phyloP scores from a whole-genome alignment of 2,888 invertebrate species.

The Emmelina monodactyla region DNA sequence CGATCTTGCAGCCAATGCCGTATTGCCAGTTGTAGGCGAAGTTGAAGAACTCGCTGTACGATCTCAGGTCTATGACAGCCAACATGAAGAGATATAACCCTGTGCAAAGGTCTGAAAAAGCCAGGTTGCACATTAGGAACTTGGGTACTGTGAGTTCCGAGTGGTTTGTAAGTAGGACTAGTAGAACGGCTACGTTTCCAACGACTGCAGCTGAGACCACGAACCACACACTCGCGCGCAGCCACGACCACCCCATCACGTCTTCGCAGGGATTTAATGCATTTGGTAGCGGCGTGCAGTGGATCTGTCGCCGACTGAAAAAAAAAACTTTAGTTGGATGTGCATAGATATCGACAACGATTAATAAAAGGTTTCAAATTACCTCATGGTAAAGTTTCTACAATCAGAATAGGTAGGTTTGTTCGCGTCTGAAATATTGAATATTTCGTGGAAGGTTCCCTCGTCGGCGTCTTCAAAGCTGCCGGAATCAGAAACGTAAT shows the following conservation, averaged over 20 bases:
- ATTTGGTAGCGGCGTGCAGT: constrained; percentile 78
- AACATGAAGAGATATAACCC: constrained; percentile 84
- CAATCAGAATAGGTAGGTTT: constrained; percentile 41
- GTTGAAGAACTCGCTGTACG: constrained; percentile 88
- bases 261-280: constrained; percentile 90
- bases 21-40: constrained; percentile 90
- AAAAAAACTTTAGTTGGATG: constrained; percentile 4
- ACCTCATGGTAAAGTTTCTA: constrained; percentile 45
- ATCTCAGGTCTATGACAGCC: constrained; percentile 84
- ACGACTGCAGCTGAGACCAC: constrained; percentile 82
- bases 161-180: constrained; percentile 74
- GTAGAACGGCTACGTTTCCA: constrained; percentile 83
- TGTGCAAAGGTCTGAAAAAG: constrained; percentile 88
- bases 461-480: constrained; percentile 19
- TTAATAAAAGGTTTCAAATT: constrained; percentile 1
- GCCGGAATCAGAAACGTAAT: constrained; percentile 37
- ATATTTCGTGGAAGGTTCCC: constrained; percentile 37
- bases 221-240: constrained; percentile 85
- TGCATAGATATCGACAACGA: background rate
- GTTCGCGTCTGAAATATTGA: constrained; percentile 24
- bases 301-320: constrained; percentile 49
- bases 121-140: constrained; percentile 73
- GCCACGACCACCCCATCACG: constrained; percentile 83
- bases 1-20: constrained; percentile 82
- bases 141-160: constrained; percentile 49